Percentiles rank a stretch among this genome's conserved stretches.
phyloP scores from a whole-genome alignment of 2,113 vertebrate species.

The Ceyx cyanopectus region DNA sequence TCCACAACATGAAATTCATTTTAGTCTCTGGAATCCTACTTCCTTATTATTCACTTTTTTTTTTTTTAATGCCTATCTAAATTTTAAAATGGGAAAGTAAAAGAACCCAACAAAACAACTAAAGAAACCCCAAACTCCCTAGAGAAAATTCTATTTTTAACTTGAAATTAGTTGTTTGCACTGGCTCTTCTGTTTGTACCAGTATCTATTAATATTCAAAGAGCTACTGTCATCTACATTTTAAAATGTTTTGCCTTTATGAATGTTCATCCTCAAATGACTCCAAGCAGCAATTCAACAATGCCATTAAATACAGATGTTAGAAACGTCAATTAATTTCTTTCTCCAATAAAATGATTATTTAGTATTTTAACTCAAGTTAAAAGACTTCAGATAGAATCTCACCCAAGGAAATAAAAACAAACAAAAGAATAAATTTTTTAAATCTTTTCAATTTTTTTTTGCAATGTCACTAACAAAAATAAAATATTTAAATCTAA shows the following conservation, averaged over 20 bases:
- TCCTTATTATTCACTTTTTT: neutral
- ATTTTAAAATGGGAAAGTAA: neutral
- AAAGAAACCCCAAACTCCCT: neutral
- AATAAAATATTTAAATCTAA: neutral
- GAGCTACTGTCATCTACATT: neutral
- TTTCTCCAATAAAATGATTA: neutral
- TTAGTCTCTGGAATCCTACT: neutral
- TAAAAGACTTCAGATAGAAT: neutral
- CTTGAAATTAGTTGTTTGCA: neutral
- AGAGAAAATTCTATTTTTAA: neutral
- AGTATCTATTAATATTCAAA: neutral
- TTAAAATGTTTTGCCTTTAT: neutral
- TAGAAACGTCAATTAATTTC: neutral
- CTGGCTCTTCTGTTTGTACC: neutral
- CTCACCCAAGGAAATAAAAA: neutral
- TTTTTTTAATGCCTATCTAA: neutral
- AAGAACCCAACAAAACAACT: neutral
- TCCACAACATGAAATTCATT: neutral
- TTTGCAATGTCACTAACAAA: neutral
- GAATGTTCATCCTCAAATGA: neutral
- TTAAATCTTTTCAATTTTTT: neutral
- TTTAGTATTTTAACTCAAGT: neutral
- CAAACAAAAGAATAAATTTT: fast-evolving
- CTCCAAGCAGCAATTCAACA: neutral
- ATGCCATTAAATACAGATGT: neutral